Conservation (phyloP, 2,888 invertebrate genomes). For the Eilema sororculum region DNA sequence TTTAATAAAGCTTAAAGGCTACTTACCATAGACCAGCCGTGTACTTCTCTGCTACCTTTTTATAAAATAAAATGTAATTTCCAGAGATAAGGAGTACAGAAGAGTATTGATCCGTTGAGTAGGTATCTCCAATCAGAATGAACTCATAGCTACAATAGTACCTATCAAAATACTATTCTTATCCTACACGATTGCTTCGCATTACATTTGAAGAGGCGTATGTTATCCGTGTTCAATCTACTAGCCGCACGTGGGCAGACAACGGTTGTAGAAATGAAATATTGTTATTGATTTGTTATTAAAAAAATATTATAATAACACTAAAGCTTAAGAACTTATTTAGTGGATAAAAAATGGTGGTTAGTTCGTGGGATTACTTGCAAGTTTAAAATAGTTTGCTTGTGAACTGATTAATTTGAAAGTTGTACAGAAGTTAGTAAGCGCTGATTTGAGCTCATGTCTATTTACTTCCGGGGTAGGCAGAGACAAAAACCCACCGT, state of each 20-base stretch:
- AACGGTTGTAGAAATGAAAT: constrained; percentile 58
- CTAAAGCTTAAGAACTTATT: constrained; percentile 37
- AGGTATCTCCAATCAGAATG: constrained; percentile 13
- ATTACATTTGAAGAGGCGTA: constrained; percentile 60
- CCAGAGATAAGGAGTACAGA: neutral
- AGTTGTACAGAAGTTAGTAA: neutral
- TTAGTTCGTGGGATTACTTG: neutral
- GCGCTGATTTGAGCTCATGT: neutral
- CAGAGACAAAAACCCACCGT: too few relatives aligned
- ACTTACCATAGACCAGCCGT: too few relatives aligned
- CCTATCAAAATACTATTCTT: constrained; percentile 36
- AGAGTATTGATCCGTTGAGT: neutral
- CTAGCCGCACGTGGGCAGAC: constrained; percentile 59
- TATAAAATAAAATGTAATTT: neutral
- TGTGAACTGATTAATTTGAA: neutral
- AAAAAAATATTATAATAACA: constrained; percentile 58
- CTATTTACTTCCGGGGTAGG: too few relatives aligned
- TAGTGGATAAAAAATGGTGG: constrained; percentile 8
- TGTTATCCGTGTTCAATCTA: constrained; percentile 53
- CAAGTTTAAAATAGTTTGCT: neutral
- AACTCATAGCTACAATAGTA: constrained; percentile 38
- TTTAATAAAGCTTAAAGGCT: too few relatives aligned
- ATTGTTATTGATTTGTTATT: constrained; percentile 65
- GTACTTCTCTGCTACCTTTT: neutral
- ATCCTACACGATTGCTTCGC: constrained; percentile 39